Percentiles rank a stretch among this genome's conserved stretches.
phyloP scores from a whole-genome alignment of 1,140 invertebrate genomes.

The Drosophila fuyamai region DNA sequence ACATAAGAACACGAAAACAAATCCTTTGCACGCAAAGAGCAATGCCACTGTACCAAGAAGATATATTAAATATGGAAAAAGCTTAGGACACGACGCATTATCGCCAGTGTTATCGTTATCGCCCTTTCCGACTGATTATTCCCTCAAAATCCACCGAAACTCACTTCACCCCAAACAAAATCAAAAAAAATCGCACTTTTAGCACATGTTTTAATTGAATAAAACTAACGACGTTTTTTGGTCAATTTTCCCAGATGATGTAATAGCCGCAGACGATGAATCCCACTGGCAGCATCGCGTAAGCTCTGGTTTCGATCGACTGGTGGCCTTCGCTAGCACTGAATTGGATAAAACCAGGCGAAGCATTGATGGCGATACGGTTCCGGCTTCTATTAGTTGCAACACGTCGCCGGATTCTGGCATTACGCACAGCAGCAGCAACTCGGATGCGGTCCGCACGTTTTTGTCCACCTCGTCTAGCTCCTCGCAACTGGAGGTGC shows the following conservation, averaged over 20 bases:
- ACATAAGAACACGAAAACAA: constrained; percentile 24
- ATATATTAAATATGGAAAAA: constrained; percentile 4
- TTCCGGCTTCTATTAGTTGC: constrained; percentile 85
- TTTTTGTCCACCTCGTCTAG: constrained; percentile 85
- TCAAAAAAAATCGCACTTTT: constrained; percentile 12
- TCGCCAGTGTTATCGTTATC: constrained; percentile 1
- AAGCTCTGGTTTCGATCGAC: constrained; percentile 92
- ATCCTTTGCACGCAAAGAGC: constrained; percentile 36
- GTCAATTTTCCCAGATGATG: constrained; percentile 68
- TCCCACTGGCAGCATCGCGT: constrained; percentile 93
- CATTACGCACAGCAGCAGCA: constrained; percentile 87
- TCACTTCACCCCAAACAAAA: constrained; percentile 19
- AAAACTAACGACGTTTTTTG: constrained; percentile 5
- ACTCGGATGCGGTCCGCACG: constrained; percentile 86
- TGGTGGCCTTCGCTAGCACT: constrained; percentile 94
- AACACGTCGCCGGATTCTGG: constrained; percentile 91
- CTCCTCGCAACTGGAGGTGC: constrained; percentile 77
- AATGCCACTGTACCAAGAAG: constrained; percentile 41
- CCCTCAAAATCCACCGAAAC: constrained; percentile 21
- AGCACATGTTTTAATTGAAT: neutral
- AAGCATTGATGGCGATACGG: constrained; percentile 88
- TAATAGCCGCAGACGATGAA: constrained; percentile 86
- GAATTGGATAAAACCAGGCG: constrained; percentile 91
- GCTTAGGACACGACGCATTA: constrained; percentile 20
- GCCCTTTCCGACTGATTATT: constrained; percentile 6